These are phyloP conservation scores for Synodontis membranacea DNA, from an alignment of 2,113 vertebrate genomes.

Conservation along the genomic window DNA sequence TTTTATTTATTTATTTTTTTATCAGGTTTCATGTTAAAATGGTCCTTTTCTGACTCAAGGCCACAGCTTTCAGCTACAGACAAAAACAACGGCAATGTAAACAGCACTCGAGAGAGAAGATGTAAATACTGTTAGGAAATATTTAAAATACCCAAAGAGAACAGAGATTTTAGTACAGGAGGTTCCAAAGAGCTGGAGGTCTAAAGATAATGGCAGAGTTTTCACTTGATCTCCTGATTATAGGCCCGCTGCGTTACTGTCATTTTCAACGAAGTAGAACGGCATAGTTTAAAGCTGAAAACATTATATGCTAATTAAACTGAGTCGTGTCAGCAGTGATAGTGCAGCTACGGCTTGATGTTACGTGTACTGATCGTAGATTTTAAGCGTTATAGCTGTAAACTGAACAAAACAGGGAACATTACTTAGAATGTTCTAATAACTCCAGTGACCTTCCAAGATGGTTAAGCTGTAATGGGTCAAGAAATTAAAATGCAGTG, in stretches of 20 bases:
- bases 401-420: not conserved
- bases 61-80: not conserved
- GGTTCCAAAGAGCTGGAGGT: not conserved
- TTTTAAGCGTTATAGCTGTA: not conserved
- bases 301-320: not conserved
- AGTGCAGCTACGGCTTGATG: not conserved
- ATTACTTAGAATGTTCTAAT: not conserved
- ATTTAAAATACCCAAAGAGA: not conserved
- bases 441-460: not conserved
- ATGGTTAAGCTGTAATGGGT: not conserved
- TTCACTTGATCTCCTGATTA: not conserved
- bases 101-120: not conserved
- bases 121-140: not conserved
- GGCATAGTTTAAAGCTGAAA: slow-evolving; percentile 8
- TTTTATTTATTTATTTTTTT: no score
- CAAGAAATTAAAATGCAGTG: not conserved
- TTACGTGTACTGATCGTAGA: not conserved
- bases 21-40: slow-evolving; percentile 25
- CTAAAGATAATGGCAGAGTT: slow-evolving; percentile 4
- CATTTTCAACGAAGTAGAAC: not conserved
- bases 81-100: not conserved
- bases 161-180: not conserved
- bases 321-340: not conserved
- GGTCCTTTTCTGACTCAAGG: slow-evolving; percentile 14
- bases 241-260: slow-evolving; percentile 20